Percentiles rank a stretch among this genome's conserved stretches.
These are phyloP conservation scores for Bujurquina vittata DNA, from an alignment of 2,113 vertebrate species.

Conservation along the genomic window DNA sequence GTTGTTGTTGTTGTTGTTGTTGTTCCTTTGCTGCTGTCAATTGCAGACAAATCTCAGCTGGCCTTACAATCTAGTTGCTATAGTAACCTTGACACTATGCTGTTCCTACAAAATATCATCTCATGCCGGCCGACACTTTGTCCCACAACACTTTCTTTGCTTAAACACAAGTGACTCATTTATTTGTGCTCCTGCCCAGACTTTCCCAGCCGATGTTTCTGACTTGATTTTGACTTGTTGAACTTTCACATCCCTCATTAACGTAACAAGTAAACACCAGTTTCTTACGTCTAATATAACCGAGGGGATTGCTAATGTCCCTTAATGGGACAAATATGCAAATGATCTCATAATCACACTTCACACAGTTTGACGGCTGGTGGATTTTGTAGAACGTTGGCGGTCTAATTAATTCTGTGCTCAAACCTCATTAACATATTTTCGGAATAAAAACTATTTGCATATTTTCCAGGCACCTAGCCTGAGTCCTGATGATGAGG, in stretches of 20 bases:
- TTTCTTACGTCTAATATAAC: conserved; percentile 26
- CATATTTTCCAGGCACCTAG: conserved; percentile 57
- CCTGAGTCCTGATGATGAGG: conserved; percentile 34
- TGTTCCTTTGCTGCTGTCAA: conserved; percentile 2
- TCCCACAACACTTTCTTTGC: background rate
- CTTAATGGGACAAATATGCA: conserved; percentile 61
- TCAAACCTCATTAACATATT: conserved; percentile 60
- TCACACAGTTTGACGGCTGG: conserved; percentile 51
- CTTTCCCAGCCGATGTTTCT: background rate
- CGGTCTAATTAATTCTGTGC: conserved; percentile 58
- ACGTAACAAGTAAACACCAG: conserved; percentile 46
- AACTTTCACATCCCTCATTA: conserved; percentile 45
- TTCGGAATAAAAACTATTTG: conserved; percentile 51
- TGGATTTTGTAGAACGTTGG: conserved; percentile 44
- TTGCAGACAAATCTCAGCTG: background rate
- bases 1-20: background rate
- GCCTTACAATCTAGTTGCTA: conserved; percentile 3
- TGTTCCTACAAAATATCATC: conserved; percentile 16
- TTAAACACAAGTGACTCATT: conserved; percentile 20
- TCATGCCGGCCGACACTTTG: background rate
- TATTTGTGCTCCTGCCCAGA: conserved; percentile 5
- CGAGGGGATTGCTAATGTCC: conserved; percentile 50
- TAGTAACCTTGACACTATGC: background rate
- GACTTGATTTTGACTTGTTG: conserved; percentile 40
- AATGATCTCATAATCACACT: conserved; percentile 59